Base-by-base conservation (phyloP, 2,888 invertebrate species). In the Megalurothrips usitatus region DNA sequence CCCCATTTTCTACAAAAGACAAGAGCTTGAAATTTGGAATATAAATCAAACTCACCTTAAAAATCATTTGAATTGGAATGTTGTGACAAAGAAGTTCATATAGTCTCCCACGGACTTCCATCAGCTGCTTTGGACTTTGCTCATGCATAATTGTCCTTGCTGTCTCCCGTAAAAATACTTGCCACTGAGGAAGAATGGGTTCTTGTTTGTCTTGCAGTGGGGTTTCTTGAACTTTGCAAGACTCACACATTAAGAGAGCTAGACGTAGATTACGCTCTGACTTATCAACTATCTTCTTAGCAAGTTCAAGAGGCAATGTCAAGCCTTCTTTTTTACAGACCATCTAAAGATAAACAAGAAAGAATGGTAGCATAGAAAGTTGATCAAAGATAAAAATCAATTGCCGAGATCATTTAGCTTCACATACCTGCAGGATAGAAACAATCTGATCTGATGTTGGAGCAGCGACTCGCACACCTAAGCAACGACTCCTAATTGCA, bases 61-160 rank as follows among this genome's bases (percentile, higher is more conserved):
- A 97, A 84, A 99, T 97, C 83, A 96, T 90, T 86, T 96, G 96
- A 1, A 94, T 90, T 0, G 99, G 98, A 83, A 99, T 96, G 63
- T 97, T 96, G 87, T 99, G 98, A 23, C 94, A 93, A 28, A 99
- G 89, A 63, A 99, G 88, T 86, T 99, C 98, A 88, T 99, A 99
- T 10, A 99, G 87, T 84, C 96, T 92, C 82, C 92, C 94, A 80
- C 99, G 90, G 0, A 98, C 93, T 86, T 95, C 94, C 82, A 94
- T 90, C 80, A 99, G 88, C 84, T 94, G 94, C 82, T 92, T 92
- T 0, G 97, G 94, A 82, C 92, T 94, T 86, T 98, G 99, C 85
- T 97, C 95, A 9, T 93, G 90, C 0, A 96, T 88, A 85, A 98
- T 95, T 89, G 94, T 91, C 82, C 90, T 91, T 0, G 97, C 98